phyloP scores from a whole-genome alignment of 2,113 vertebrate species.

The Atrichornis clamosus region DNA sequence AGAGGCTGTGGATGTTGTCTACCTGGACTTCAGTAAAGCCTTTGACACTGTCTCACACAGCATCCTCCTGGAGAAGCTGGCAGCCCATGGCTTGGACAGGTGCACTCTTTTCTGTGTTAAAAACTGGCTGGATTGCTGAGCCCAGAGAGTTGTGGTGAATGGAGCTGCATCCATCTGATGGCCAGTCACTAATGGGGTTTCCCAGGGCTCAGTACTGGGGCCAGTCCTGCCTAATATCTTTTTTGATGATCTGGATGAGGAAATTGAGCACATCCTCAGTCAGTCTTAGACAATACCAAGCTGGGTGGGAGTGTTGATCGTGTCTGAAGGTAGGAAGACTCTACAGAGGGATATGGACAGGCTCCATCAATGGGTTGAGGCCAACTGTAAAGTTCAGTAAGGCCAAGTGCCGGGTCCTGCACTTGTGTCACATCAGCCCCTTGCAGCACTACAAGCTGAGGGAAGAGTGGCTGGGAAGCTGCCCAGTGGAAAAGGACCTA shows the following conservation, averaged over 20 bases:
- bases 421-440: background rate
- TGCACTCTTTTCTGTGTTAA: background rate
- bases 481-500: background rate
- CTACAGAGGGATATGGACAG: background rate
- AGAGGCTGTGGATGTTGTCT: background rate
- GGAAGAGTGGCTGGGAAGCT: background rate
- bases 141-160: background rate
- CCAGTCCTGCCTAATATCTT: background rate
- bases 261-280: background rate
- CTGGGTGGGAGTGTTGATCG: background rate
- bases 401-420: background rate
- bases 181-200: no score
- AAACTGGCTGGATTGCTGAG: background rate
- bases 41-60: background rate
- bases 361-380: background rate
- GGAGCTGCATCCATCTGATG: no score
- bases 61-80: background rate
- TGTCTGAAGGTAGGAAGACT: background rate
- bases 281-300: background rate
- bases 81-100: background rate
- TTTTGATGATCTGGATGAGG: background rate
- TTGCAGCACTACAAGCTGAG: background rate
- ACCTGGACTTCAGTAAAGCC: background rate
- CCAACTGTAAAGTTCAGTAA: background rate
- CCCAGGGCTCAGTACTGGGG: no score